These are phyloP conservation scores for Xyrichtys novacula DNA, from an alignment of 2,797 vertebrate genomes.

Conservation along the genomic window DNA sequence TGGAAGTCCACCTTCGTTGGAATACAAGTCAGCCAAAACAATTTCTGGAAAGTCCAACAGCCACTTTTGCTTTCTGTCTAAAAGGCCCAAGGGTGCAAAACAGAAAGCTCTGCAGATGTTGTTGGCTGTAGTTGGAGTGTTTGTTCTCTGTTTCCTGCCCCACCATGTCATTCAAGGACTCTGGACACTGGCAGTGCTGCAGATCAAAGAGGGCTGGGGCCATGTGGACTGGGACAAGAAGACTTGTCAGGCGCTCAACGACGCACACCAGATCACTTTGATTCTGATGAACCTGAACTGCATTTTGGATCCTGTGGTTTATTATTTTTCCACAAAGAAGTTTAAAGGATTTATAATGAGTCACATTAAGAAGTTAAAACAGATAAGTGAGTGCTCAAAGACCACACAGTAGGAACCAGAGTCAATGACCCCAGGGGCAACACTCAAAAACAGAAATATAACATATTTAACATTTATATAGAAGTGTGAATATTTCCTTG, in stretches of 20 bases:
- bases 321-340: slow-evolving; percentile 57
- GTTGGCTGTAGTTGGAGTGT: slow-evolving; percentile 90
- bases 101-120: slow-evolving; percentile 92
- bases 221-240: slow-evolving; percentile 45
- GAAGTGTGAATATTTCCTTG: too few relatives aligned
- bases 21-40: slow-evolving; percentile 18
- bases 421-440: not conserved
- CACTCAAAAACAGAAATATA: not conserved
- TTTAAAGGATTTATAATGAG: not conserved
- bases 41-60: slow-evolving; percentile 30
- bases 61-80: not conserved
- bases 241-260: slow-evolving; percentile 85
- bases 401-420: not conserved
- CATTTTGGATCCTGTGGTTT: slow-evolving; percentile 93
- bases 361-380: not conserved
- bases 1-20: slow-evolving; percentile 58
- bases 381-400: not conserved
- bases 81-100: slow-evolving; percentile 80
- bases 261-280: slow-evolving; percentile 92
- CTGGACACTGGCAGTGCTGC: slow-evolving; percentile 90
- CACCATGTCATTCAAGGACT: slow-evolving; percentile 92
- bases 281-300: slow-evolving; percentile 93
- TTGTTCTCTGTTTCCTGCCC: slow-evolving; percentile 93
- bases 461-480: not conserved
- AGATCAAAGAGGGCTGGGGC: slow-evolving; percentile 75